Evolutionary conservation across 2,797 vertebrate species (phyloP).

Genomic region (Catamblyrhynchus diadema): DNA sequence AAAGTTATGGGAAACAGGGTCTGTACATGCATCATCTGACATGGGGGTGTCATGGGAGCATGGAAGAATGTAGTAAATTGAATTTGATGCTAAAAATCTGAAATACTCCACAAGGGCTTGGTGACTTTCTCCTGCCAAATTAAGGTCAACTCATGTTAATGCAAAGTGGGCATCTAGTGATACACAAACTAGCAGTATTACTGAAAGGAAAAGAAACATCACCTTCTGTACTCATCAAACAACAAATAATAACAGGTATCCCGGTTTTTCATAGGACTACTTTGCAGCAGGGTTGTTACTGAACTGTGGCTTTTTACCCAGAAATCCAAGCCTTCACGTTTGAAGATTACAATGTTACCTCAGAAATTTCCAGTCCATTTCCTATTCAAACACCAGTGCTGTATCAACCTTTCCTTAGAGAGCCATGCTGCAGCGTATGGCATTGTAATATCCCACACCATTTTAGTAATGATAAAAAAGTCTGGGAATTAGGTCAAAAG

Average conservation of each 20-base stretch:
- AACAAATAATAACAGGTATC: background rate
- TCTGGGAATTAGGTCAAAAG: conserved; percentile 32
- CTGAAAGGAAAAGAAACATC: background rate
- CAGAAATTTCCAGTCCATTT: conserved; percentile 28
- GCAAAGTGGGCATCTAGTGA: background rate
- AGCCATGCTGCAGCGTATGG: background rate
- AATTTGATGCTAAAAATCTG: background rate
- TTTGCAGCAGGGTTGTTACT: background rate
- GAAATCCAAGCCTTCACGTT: background rate
- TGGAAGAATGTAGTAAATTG: background rate
- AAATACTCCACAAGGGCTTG: background rate
- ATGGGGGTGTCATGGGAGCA: background rate
- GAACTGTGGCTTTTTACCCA: background rate
- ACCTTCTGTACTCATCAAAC: background rate
- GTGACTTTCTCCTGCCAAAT: background rate
- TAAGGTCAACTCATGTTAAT: background rate
- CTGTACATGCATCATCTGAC: background rate
- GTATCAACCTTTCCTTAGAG: conserved; percentile 1
- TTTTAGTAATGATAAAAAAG: background rate
- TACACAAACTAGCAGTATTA: background rate
- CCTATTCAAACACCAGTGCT: conserved; percentile 4
- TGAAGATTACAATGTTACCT: background rate
- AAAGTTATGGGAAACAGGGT: background rate
- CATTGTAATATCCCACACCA: background rate
- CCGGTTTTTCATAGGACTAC: background rate